phyloP scores from a whole-genome alignment of 2,888 invertebrate species.

The Diplolepis rosae region DNA sequence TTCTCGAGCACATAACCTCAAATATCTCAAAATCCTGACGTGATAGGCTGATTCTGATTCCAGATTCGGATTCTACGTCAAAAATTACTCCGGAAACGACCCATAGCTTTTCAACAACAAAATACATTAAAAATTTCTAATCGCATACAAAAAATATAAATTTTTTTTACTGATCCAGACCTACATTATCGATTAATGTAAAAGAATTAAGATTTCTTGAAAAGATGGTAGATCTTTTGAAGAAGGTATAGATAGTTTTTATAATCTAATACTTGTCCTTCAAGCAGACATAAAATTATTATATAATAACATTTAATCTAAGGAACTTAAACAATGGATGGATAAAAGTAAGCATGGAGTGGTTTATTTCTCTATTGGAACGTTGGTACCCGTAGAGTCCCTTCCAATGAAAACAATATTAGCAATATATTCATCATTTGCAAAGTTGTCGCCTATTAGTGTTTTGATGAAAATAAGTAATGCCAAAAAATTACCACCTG shows the following conservation, averaged over 20 bases:
- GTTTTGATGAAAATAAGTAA: conserved; percentile 60
- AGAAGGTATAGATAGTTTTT: too few species aligned
- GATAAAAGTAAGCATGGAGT: conserved; percentile 63
- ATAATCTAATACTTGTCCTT: neutral
- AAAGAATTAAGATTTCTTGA: neutral
- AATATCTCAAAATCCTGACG: too few species aligned
- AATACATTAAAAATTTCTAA: too few species aligned
- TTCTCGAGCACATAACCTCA: too few species aligned
- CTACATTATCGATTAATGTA: neutral
- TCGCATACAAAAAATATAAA: too few species aligned
- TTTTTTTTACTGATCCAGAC: too few species aligned
- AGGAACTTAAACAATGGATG: conserved; percentile 67
- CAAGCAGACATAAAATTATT: too few species aligned
- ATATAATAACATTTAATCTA: neutral
- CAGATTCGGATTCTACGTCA: too few species aligned
- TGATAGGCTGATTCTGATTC: too few species aligned
- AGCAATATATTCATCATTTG: conserved; percentile 56
- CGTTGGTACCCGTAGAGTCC: conserved; percentile 62
- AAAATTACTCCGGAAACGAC: too few species aligned
- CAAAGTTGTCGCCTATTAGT: conserved; percentile 61
- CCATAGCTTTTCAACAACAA: too few species aligned
- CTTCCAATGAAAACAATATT: conserved; percentile 50
- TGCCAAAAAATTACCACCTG: conserved; percentile 52
- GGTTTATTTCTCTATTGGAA: conserved; percentile 66
- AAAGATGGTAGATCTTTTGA: too few species aligned